Base-by-base conservation (phyloP, 2,888 invertebrate genomes). In the Caradrina clavipalpis region DNA sequence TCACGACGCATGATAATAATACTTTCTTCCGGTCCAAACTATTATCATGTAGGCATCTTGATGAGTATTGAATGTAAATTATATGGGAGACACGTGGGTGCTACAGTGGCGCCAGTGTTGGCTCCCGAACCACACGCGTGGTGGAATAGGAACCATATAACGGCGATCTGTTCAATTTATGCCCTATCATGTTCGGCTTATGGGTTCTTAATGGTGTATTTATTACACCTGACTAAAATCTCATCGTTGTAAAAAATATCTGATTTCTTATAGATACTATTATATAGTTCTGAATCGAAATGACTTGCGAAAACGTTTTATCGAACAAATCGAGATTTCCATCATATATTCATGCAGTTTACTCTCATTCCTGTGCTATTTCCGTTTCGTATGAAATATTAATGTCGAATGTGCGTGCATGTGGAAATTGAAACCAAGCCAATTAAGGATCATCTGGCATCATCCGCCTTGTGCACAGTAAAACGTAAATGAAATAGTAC, bases 11-110 rank as follows among this genome's bases (percentile, higher is more conserved):
- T 76, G 81, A 78, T 78, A 81, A 87, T 87, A 87, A 85, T 86
- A 83, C 86, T 84, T 84, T 86, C 89, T 90, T 91, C 91, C 91
- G 91, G 89, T 86, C 83, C 56, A 55, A 76, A 73, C 74, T 80
- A 87, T 87, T 89, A 90, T 90, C 89, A 83, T 87, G 85, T 86
- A 83, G 80, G 82, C 82, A 90, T 89, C 90, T 87, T 70, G 47
- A 79, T 76, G 81, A 76, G 89, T 89, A 92, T 94, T 93, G 93
- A 94, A 94, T 94, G 92, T 89, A 92, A 94, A 94, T 93, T 81
- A 87, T 81, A 81, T 76, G 69, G 70, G 81, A 81, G 81, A 80
- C 89, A 90, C 88, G 93, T 93, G 91, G 92, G 91, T 83, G 91
- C 82, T 79, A 50, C 73, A 71, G 77, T 80, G 84, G 82, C 89